Base-by-base conservation (phyloP, 2,113 vertebrate species). In the Mugil cephalus region DNA sequence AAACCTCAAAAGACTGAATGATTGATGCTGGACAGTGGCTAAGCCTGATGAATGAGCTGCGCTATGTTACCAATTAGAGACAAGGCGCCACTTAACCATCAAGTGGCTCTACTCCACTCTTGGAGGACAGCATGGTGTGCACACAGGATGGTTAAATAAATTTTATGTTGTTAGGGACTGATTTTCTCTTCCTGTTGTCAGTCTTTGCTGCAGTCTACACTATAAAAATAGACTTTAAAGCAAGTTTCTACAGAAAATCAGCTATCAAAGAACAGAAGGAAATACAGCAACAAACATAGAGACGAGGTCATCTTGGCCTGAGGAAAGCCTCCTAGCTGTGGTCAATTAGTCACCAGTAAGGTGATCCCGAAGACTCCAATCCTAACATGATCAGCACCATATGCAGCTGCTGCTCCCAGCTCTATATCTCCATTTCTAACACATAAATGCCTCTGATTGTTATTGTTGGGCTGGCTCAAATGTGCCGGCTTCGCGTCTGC, bases 271-370 rank as follows among this genome's bases (percentile, higher is more conserved):
- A 56, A 34, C 34, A 80, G 53, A 35, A 60, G 17, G 18, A 80
- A 56, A 67, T 8, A 54, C 14, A 65, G 21, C 47, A 35, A 68
- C 50, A 71, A 51, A 77, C 69, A 61, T 24, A 67, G 15, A 52
- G 45, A 24, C 36, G 54, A 38, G 73, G 58, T 77, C 70, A 84
- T 76, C 67, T 73, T 80, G 80, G 78, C 80, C 51, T 7, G 54
- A 71, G 59, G 60, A 61, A 52, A 54, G 54, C 36, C 61, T 74
- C 83, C 79, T 70, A 79, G 80, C 76, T 86, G 58, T 39, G 83
- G 74, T 90, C 86, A 88, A 89, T 93, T 91, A 92, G 80, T 91
- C 91, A 90, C 84, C 83, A 83, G 88, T 90, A 94, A 93, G 85
- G 75, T 53, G 67, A 93, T 91, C 85, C 76, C 8, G 46, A 65